Base-by-base conservation (phyloP, 1,140 invertebrate genomes). In the Wasmannia auropunctata region DNA sequence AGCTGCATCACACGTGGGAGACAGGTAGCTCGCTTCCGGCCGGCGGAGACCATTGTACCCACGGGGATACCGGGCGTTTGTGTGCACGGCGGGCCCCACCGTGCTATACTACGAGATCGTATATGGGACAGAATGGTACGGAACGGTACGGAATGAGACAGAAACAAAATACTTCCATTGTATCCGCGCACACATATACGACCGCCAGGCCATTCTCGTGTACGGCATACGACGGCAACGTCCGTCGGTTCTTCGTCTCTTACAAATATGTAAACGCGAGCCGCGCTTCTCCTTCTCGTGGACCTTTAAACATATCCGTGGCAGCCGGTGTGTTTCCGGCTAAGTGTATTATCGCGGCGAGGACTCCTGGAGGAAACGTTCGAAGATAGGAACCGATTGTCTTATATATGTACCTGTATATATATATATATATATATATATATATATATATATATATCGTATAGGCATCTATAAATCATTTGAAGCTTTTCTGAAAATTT, bases 11-110 rank as follows among this genome's bases (percentile, higher is more conserved):
- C 79, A 86, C 79, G 67, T 95, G 94, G 93, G 94, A 95, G 94
- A 95, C 94, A 94, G 93, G 94, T 94, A 94, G 94, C 91, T 92
- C 90, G 89, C 93, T 95, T 95, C 94, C 94, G 93, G 93, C 79
- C 92, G 90, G 67, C 86, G 72, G 77, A 37, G 75, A 87, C 86
- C 88, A 90, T 90, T 90, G 81, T 90, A 90, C n/a, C 85, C 51
- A 67, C 60, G 62, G 63, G 72, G 46, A n/a, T n/a, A n/a, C 56
- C 46, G n/a, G n/a, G n/a, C 51, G 40, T 28, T 69, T 80, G 43
- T 83, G 63, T 49, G 63, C 28, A 25, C 62, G 51, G 58, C 74
- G 76, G 67, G 76, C 79, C 49, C 11, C 51, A 6, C 8, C n/a
- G 65, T 22, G 69, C 72, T 77, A 28, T n/a, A 76, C 81, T 77